Evolutionary conservation across 1,140 invertebrate species (phyloP), one percentile per base, ranked within the genome.

Genomic region (Microplitis mediator): DNA sequence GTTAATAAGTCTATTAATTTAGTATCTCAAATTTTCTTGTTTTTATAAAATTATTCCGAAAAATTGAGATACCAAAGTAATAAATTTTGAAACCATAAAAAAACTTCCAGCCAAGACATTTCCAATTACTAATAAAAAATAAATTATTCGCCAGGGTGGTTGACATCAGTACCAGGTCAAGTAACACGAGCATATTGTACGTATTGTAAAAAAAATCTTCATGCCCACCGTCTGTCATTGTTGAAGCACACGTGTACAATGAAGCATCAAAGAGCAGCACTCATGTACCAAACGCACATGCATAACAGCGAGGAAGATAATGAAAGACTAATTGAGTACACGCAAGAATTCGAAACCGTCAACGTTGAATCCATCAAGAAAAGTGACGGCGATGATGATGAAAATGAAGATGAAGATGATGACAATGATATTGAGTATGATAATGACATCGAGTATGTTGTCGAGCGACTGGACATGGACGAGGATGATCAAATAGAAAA

Each of bases 171-270:
- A 16, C 86, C 87, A 13, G 77, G 81, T 72, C 79, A 89, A 79
- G 84, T 87, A 0, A 90, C 89, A 5, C 80, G 88, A 80, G 90
- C 89, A 36, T 90, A 86, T 73, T 91, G 90, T 75, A 83, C 84
- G 36, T 90, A 86, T 75, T 91, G 90, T 71, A 86, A 89, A 69
- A 90, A 90, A 78, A 88, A 88, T 74, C 79, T 91, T n/a, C 90
- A 91, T 79, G 90, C 90, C 3, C 90, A 91, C 82, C 78, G 89
- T 71, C 74, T 90, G 0, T 90, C 89, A 50, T 77, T 91, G 51
- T 72, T 90, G 16, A 91, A 90, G 68, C 90, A 91, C 62, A 90
- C 88, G 16, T 90, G 89, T 62, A 90, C 89, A 0, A 89, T 89
- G 76, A 85, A 89, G 39, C 89, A 89, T 79, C 88, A 89, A 64